Evolutionary conservation across 2,797 vertebrate species (phyloP).

Genomic region (Ctenosaura bakeri): DNA sequence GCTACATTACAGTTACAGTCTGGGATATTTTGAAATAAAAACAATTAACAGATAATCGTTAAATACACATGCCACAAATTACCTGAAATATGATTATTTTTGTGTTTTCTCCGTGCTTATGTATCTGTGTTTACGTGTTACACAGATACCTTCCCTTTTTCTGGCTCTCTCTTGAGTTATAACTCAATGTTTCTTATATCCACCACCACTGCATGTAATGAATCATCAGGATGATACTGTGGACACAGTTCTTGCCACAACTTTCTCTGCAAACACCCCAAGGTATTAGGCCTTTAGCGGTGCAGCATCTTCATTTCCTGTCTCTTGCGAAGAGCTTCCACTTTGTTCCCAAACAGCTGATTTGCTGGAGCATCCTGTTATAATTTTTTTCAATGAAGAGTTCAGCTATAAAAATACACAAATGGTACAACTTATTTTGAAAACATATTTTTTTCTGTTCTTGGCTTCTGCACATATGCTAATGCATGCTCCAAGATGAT

Average conservation of each 20-base stretch:
- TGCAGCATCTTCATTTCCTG: constrained; percentile 23
- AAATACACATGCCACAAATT: constrained; percentile 6
- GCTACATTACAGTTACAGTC: not conserved
- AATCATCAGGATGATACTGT: constrained; percentile 20
- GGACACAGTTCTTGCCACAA: constrained; percentile 38
- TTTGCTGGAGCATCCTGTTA: constrained; percentile 36
- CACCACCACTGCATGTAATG: constrained; percentile 26
- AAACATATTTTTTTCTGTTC: constrained; percentile 36
- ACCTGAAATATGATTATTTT: not conserved
- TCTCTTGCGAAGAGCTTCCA: not conserved
- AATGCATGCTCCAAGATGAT: constrained; percentile 39
- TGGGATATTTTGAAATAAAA: not conserved
- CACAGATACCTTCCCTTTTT: not conserved
- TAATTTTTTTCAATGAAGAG: constrained; percentile 53
- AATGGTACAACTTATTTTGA: constrained; percentile 43
- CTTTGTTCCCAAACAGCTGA: constrained; percentile 44
- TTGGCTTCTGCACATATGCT: constrained; percentile 45
- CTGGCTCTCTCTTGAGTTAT: not conserved
- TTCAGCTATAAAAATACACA: constrained; percentile 18
- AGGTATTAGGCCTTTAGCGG: not conserved
- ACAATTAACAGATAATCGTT: not conserved
- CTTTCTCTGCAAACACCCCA: constrained; percentile 22
- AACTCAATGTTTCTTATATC: constrained; percentile 33
- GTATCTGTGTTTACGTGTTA: not conserved
- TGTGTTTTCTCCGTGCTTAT: not conserved